These are phyloP conservation scores for Thysanoteuthis rhombus DNA, from an alignment of 2,888 invertebrate genomes.

Conservation along the genomic window DNA sequence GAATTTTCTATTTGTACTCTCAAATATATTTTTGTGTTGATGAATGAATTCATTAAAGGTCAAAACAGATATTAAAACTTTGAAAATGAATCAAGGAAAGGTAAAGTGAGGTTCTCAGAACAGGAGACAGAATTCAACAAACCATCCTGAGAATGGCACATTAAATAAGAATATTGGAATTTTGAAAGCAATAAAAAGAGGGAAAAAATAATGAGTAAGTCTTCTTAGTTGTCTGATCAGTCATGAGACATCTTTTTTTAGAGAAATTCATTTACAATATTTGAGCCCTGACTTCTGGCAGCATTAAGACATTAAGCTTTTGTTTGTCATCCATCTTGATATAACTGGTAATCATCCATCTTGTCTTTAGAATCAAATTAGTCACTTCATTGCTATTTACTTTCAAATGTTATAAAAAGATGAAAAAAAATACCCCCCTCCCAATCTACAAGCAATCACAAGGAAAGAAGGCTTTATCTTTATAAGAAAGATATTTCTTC, in stretches of 20 bases:
- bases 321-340: not conserved
- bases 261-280: not conserved
- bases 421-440: not conserved
- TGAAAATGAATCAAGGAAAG: too few species aligned
- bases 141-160: too few species aligned
- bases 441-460: not conserved
- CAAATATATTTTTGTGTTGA: too few species aligned
- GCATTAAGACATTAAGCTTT: not conserved
- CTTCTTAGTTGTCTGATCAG: not conserved
- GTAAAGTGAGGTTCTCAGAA: too few species aligned
- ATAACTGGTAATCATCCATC: slow-evolving; percentile 12
- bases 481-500: not conserved
- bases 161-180: not conserved
- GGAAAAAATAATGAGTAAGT: not conserved
- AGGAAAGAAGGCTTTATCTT: not conserved
- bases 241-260: not conserved
- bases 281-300: slow-evolving; percentile 12
- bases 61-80: too few species aligned
- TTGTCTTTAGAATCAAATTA: slow-evolving; percentile 12
- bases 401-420: not conserved
- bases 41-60: too few species aligned
- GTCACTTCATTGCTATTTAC: slow-evolving; percentile 12
- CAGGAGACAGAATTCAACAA: too few species aligned
- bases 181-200: not conserved
- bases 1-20: too few species aligned